phyloP scores from a whole-genome alignment of 1,140 invertebrate species.

The Meloidogyne floridensis region DNA sequence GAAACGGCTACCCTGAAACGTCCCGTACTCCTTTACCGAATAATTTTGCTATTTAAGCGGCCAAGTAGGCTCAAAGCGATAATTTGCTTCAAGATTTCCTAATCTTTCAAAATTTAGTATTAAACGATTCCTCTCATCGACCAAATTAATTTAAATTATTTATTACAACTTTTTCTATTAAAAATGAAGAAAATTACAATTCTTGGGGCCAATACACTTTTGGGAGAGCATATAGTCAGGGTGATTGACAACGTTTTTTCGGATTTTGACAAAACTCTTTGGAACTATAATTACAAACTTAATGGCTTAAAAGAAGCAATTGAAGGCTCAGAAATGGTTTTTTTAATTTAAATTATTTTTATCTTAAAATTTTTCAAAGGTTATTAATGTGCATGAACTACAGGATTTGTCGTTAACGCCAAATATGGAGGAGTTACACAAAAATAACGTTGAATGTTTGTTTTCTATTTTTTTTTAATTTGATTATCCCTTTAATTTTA shows the following conservation, averaged over 20 bases:
- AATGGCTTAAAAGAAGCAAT: constrained; percentile 24
- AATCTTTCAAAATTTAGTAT: too few species aligned
- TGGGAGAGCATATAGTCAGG: constrained; percentile 42
- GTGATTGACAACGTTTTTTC: constrained; percentile 19
- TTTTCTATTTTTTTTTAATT: constrained; percentile 10
- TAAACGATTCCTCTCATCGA: too few species aligned
- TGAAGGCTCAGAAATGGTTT: constrained; percentile 31
- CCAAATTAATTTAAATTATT: background rate
- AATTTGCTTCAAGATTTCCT: too few species aligned
- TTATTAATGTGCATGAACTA: constrained; percentile 48
- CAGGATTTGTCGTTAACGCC: constrained; percentile 43
- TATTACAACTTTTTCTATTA: constrained; percentile 17
- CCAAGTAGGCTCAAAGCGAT: too few species aligned
- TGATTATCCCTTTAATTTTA: constrained; percentile 27
- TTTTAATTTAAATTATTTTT: background rate
- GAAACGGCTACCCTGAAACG: too few species aligned
- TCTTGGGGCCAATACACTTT: constrained; percentile 41
- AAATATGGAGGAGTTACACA: constrained; percentile 28
- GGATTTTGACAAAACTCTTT: constrained; percentile 4
- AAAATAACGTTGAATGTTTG: constrained; percentile 51
- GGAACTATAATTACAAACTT: constrained; percentile 22
- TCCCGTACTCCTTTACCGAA: too few species aligned
- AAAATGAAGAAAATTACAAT: constrained; percentile 41
- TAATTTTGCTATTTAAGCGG: too few species aligned
- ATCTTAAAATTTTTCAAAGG: constrained; percentile 29